Evolutionary conservation across 2,113 vertebrate genomes (phyloP).

Genomic region (Tichodroma muraria): DNA sequence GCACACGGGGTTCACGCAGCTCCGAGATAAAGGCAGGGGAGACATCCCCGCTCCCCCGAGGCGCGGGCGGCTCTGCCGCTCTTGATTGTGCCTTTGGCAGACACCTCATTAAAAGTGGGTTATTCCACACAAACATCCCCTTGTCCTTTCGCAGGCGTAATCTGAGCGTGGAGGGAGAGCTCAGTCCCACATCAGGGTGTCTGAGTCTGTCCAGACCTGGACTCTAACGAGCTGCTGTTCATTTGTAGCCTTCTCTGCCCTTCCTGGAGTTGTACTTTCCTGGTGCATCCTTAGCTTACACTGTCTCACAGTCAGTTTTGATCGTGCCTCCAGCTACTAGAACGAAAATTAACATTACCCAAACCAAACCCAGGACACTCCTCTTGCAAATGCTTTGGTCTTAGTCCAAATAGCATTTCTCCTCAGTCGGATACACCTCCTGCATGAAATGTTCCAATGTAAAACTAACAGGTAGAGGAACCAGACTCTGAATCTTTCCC

Average conservation of each 20-base stretch:
- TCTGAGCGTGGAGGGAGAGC: not conserved
- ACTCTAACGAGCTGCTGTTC: not conserved
- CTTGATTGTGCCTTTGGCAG: not conserved
- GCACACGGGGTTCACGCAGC: not conserved
- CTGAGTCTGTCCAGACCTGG: not conserved
- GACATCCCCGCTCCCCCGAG: not conserved
- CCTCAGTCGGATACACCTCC: not conserved
- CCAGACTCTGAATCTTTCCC: not conserved
- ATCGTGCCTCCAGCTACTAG: not conserved
- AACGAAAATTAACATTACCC: not conserved
- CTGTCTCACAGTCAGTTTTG: not conserved
- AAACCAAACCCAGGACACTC: not conserved
- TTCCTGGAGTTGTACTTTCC: not conserved
- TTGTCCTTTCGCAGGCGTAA: not conserved
- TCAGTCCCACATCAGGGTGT: not conserved
- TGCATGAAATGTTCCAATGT: not conserved
- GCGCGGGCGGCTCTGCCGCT: not conserved
- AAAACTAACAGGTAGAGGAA: not conserved
- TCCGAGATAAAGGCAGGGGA: not conserved
- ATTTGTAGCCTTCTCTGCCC: not conserved
- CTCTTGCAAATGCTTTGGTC: not conserved
- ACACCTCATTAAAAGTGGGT: constrained; percentile 5
- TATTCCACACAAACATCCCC: not conserved
- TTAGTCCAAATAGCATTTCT: not conserved
- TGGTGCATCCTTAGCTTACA: not conserved